These are phyloP conservation scores for Tenualosa ilisha DNA, from an alignment of 2,797 vertebrate genomes.

Conservation along the genomic window DNA sequence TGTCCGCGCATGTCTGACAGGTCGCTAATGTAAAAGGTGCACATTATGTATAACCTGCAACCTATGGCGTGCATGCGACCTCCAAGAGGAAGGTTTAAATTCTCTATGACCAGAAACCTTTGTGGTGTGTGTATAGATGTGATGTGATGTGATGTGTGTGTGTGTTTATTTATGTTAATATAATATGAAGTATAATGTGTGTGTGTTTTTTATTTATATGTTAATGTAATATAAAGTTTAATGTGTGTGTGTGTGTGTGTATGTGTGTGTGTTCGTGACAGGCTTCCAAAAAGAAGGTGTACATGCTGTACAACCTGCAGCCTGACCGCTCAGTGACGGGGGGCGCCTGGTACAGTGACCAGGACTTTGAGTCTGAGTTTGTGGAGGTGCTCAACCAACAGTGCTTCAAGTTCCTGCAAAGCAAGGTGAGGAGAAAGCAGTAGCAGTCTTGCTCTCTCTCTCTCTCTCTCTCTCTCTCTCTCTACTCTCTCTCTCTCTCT, in stretches of 20 bases:
- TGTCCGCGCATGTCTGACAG: neutral
- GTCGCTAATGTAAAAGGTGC: too few relatives aligned
- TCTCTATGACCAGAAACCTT: too few relatives aligned
- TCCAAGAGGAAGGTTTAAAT: slow-evolving; percentile 72
- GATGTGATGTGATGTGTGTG: too few relatives aligned
- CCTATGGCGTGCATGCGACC: slow-evolving; percentile 55
- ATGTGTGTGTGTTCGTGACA: slow-evolving; percentile 56
- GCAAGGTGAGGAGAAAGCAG: slow-evolving; percentile 77
- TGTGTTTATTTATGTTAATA: too few relatives aligned
- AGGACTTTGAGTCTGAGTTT: slow-evolving; percentile 98
- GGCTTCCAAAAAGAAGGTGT: slow-evolving; percentile 99
- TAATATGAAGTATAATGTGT: too few relatives aligned
- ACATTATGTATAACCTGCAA: neutral
- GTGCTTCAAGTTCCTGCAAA: slow-evolving; percentile 95
- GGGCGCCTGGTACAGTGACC: slow-evolving; percentile 97
- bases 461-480: too few relatives aligned
- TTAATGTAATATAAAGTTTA: too few relatives aligned
- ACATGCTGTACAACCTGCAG: slow-evolving; percentile 96
- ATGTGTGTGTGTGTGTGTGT: neutral
- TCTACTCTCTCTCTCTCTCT: neutral
- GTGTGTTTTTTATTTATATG: too few relatives aligned
- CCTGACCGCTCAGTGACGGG: slow-evolving; percentile 94
- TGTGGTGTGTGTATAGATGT: too few relatives aligned
- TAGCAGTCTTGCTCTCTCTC: too few relatives aligned
- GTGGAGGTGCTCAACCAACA: slow-evolving; percentile 98